These are phyloP conservation scores for Tethea ocularis DNA, from an alignment of 2,888 invertebrate species.

Conservation along the genomic window DNA sequence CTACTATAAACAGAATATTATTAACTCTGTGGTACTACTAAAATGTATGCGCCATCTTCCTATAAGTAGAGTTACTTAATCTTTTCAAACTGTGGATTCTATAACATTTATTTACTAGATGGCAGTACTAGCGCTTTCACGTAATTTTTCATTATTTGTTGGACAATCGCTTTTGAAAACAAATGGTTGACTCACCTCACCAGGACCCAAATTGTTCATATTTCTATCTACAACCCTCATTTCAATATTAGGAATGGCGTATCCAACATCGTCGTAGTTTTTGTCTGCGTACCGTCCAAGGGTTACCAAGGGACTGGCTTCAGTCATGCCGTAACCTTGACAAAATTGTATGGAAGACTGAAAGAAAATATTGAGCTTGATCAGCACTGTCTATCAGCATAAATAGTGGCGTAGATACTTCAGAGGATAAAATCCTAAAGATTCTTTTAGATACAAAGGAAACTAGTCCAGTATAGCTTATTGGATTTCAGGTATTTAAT, in stretches of 20 bases:
- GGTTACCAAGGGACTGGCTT: conserved; percentile 84
- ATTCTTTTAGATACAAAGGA: no score
- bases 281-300: conserved; percentile 47
- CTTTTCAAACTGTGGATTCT: no score
- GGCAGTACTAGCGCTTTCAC: no score
- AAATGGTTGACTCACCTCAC: conserved; percentile 52
- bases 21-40: no score
- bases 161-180: conserved; percentile 1
- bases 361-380: conserved; percentile 17
- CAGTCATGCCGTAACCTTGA: conserved; percentile 89
- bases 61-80: no score
- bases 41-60: no score
- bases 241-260: conserved; percentile 83
- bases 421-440: no score
- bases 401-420: no score
- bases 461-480: no score
- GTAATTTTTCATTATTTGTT: neutral
- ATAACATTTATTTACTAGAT: no score
- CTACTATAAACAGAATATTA: no score
- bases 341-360: conserved; percentile 53
- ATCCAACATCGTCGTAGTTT: conserved; percentile 76
- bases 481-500: no score
- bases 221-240: conserved; percentile 83
- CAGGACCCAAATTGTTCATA: conserved; percentile 77
- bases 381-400: neutral